A percentile compares a stretch with the other conserved stretches of the same genome.
These are phyloP conservation scores for Aviceda subcristata DNA, from an alignment of 2,113 vertebrate species.

Conservation along the genomic window DNA sequence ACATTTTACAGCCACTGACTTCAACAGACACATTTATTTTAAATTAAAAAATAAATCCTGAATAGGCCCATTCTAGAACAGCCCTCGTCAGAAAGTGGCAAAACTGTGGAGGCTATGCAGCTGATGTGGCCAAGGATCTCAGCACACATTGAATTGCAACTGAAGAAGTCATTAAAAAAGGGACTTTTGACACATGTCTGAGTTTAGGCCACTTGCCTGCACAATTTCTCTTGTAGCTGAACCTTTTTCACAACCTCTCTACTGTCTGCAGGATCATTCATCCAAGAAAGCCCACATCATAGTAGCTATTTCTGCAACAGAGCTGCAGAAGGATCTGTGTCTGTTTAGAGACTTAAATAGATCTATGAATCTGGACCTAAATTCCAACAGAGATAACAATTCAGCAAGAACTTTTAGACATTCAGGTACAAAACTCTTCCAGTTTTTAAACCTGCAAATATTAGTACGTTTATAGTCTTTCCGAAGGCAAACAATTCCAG, in stretches of 20 bases:
- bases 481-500: background rate
- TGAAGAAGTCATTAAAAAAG: constrained; percentile 10
- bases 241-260: background rate
- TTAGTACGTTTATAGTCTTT: background rate
- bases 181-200: background rate
- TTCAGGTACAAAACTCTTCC: background rate
- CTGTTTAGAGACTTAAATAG: background rate
- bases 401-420: background rate
- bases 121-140: background rate
- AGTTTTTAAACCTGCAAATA: background rate
- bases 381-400: background rate
- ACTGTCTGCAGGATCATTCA: background rate
- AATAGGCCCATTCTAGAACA: background rate
- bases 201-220: constrained; percentile 3
- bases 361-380: background rate
- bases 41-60: background rate
- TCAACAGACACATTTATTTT: background rate
- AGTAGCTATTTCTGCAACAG: background rate
- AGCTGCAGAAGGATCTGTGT: background rate
- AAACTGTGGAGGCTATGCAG: background rate
- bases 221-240: background rate
- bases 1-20: background rate
- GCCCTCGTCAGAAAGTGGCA: background rate
- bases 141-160: background rate
- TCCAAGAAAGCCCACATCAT: background rate